Evolutionary conservation across 2,113 vertebrate species (phyloP), one percentile per base, ranked within the genome.

Genomic region (Nothoprocta pentlandii): DNA sequence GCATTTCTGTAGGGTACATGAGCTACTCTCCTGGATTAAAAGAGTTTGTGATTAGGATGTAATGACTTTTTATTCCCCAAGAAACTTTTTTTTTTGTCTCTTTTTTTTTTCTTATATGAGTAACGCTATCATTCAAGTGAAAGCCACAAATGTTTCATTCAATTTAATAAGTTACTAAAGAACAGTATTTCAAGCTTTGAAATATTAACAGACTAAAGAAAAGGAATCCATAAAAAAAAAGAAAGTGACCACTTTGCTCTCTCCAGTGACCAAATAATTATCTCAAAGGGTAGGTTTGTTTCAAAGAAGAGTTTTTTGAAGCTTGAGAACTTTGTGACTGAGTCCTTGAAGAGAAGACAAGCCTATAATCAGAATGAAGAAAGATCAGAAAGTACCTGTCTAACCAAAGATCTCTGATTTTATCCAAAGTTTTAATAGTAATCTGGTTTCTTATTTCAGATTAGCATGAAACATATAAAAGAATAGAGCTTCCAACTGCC

Each of bases 51-150:
- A 87, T 47, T 93, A 58, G 66, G 41, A 51, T 92, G 79, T 93
- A 94, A 96, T 89, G 86, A 93, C 70, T 89, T 94, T 90, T 92
- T 89, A 85, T 92, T 94, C 86, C 70, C 79, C 15, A 14, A 90
- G 83, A 95, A 91, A 87, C 53, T 69, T 42, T 88, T 7, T 13
- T 13, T 79, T 56, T 58, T 20, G 14, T 66, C 88, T 89, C 92
- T 94, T 93, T 49, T 49, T 49, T 91, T 89, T 94, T 93, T 90
- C 82, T 83, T 90, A 30, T 75, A 66, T 80, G 70, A 83, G 73
- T 95, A 93, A 93, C 85, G 63, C 87, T 85, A 90, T 58, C 13
- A 91, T 68, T 83, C 87, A 87, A 88, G 95, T 86, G 73, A 93
- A 96, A 88, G 19, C 42, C 64, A 92, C 80, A 79, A 81, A 86